phyloP scores from a whole-genome alignment of 2,797 vertebrate species.

The Pipistrellus kuhlii region DNA sequence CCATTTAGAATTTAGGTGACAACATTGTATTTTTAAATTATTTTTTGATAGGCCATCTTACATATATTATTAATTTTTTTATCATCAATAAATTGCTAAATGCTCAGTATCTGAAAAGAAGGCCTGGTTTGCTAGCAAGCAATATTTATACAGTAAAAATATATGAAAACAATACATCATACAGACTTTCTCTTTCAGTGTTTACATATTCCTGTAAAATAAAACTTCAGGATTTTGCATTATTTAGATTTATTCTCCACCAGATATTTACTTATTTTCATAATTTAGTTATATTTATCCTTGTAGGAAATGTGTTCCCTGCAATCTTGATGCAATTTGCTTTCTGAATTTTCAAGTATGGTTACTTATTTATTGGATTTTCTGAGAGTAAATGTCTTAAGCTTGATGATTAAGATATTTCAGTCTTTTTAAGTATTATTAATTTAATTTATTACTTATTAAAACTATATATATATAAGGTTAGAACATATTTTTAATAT shows the following conservation, averaged over 20 bases:
- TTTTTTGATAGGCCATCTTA: background rate
- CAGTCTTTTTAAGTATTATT: background rate
- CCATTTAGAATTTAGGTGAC: background rate
- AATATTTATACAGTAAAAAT: background rate
- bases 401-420: background rate
- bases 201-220: background rate
- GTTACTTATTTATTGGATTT: constrained; percentile 52
- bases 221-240: background rate
- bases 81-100: background rate
- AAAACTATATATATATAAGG: background rate
- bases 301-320: constrained; percentile 24
- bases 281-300: constrained; percentile 39
- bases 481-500: background rate
- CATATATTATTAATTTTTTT: background rate
- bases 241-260: background rate
- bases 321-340: background rate
- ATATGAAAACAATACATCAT: background rate
- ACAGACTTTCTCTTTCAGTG: background rate
- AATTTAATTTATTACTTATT: constrained; percentile 19
- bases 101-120: background rate
- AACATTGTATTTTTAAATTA: background rate
- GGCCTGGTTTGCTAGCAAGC: background rate
- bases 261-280: constrained; percentile 32
- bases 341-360: constrained; percentile 12
- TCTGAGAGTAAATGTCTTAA: constrained; percentile 32